Evolutionary conservation across 2,888 invertebrate species (phyloP).

Genomic region (Sisyra terminalis): DNA sequence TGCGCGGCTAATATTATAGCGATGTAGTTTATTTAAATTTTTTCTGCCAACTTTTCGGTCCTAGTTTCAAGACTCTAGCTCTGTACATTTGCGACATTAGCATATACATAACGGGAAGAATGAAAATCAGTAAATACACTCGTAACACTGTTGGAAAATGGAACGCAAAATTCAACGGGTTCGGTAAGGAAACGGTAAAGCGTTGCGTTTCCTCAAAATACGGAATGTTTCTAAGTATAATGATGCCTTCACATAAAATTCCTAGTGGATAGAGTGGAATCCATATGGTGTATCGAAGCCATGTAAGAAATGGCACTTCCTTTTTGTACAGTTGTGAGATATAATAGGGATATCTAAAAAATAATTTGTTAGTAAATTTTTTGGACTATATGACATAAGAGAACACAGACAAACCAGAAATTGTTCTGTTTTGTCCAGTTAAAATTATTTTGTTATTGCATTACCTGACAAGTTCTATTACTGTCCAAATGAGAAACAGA

Average conservation of each 20-base stretch:
- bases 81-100: conserved; percentile 77
- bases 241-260: conserved; percentile 69
- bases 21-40: conserved; percentile 5
- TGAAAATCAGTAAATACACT: conserved; percentile 56
- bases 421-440: no score
- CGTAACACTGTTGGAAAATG: conserved; percentile 68
- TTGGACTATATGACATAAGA: no score
- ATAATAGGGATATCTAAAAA: conserved; percentile 80
- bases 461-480: conserved; percentile 69
- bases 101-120: conserved; percentile 59
- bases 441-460: no score
- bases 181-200: conserved; percentile 65
- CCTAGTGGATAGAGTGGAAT: conserved; percentile 86
- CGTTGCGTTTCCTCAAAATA: conserved; percentile 72
- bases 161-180: conserved; percentile 71
- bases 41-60: conserved; percentile 24
- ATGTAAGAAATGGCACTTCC: conserved; percentile 60
- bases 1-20: no score
- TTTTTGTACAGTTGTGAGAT: conserved; percentile 61
- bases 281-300: conserved; percentile 90
- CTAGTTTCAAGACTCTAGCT: conserved; percentile 50
- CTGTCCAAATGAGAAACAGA: conserved; percentile 70
- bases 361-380: background rate
- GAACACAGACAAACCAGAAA: no score
- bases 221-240: conserved; percentile 68